These are phyloP conservation scores for Sebastes diaconus DNA, from an alignment of 2,797 vertebrate species.

Conservation along the genomic window DNA sequence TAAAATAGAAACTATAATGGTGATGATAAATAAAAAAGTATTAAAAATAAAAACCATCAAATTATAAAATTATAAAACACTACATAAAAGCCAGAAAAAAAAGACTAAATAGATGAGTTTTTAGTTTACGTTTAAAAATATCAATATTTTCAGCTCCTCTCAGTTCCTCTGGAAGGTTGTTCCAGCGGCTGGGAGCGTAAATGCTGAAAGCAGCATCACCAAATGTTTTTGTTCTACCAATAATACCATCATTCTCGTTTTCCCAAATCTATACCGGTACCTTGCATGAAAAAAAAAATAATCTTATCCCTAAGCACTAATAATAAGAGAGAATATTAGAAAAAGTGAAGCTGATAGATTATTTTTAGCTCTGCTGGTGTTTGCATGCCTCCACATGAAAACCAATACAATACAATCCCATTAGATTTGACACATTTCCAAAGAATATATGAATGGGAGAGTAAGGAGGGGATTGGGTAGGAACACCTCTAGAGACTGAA, in stretches of 20 bases:
- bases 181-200: too few relatives aligned
- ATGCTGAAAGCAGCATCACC: too few relatives aligned
- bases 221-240: too few relatives aligned
- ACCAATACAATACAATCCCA: not conserved
- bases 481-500: not conserved
- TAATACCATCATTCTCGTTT: not conserved
- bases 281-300: not conserved
- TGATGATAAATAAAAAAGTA: too few relatives aligned
- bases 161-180: too few relatives aligned
- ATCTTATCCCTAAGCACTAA: not conserved
- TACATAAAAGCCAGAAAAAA: too few relatives aligned
- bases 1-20: fast-evolving
- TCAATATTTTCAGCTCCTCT: too few relatives aligned
- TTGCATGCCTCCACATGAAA: not conserved
- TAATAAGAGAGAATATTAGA: not conserved
- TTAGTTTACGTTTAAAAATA: too few relatives aligned
- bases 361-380: not conserved
- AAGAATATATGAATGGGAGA: not conserved
- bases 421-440: not conserved
- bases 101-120: too few relatives aligned
- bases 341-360: not conserved
- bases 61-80: too few relatives aligned
- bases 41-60: too few relatives aligned
- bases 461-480: not conserved
- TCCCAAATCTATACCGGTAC: too few relatives aligned